Evolutionary conservation across 2,888 invertebrate genomes (phyloP).

Genomic region (Globia sparganii): DNA sequence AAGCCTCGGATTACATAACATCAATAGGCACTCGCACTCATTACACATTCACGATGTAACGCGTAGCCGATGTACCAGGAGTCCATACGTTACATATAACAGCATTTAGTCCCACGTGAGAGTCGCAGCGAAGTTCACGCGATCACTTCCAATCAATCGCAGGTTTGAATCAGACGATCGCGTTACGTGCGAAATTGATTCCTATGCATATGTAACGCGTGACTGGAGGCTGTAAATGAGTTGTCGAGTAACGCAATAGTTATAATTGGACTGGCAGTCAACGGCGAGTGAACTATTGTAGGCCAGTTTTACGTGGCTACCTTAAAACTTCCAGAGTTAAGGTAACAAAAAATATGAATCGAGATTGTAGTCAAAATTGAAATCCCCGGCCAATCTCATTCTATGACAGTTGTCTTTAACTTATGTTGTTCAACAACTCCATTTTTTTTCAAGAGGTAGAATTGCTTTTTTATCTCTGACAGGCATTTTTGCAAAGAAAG

Average conservation of each 20-base stretch:
- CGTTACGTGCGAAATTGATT: constrained; percentile 39
- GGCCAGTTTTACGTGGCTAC: not conserved
- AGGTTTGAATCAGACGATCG: constrained; percentile 19
- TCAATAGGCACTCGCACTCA: not conserved
- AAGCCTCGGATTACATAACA: constrained; percentile 26
- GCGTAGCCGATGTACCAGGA: constrained; percentile 10
- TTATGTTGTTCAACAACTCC: constrained; percentile 10
- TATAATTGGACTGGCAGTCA: not conserved
- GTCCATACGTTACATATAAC: constrained; percentile 8
- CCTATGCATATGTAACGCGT: constrained; percentile 9
- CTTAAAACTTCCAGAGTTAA: not conserved
- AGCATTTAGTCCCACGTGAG: constrained; percentile 17
- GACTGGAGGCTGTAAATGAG: constrained; percentile 18
- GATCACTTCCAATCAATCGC: constrained; percentile 32
- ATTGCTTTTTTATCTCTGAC: constrained; percentile 14
- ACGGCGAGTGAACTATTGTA: not conserved
- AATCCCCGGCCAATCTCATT: not conserved
- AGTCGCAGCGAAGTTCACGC: constrained; percentile 27
- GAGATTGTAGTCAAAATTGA: constrained; percentile 6
- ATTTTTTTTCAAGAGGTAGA: not conserved
- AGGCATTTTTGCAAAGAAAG: constrained; percentile 35
- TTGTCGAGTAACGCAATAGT: constrained; percentile 8
- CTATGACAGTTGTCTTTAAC: constrained; percentile 5
- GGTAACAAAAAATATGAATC: not conserved
- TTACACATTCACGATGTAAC: constrained; percentile 41